Conservation (phyloP, 2,888 invertebrate genomes). For the Lysandra coridon region DNA sequence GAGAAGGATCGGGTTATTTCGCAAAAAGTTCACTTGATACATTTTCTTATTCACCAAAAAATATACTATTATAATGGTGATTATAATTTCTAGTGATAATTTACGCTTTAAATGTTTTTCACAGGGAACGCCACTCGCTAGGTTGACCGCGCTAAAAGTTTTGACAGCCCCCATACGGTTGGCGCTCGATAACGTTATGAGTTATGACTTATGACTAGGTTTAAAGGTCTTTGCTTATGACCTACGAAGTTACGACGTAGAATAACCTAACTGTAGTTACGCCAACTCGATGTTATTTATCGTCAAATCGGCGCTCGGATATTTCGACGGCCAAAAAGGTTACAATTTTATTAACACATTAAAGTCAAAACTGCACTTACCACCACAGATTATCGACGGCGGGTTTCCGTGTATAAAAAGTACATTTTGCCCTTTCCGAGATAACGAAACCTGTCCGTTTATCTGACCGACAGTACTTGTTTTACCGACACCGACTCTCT, state of each 20-base stretch:
- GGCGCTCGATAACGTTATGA: too few relatives aligned
- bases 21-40: background rate
- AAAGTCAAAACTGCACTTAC: slow-evolving; percentile 79
- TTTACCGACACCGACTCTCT: slow-evolving; percentile 48
- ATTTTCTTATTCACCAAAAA: background rate
- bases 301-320: slow-evolving; percentile 43
- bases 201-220: too few relatives aligned
- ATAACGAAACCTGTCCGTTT: slow-evolving; percentile 75
- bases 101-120: too few relatives aligned
- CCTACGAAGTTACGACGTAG: background rate
- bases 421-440: slow-evolving; percentile 61
- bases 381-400: slow-evolving; percentile 71
- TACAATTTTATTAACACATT: slow-evolving; percentile 79
- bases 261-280: background rate
- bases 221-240: background rate
- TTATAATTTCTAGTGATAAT: background rate
- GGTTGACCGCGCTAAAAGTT: too few relatives aligned
- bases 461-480: slow-evolving; percentile 59
- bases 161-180: too few relatives aligned
- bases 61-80: background rate
- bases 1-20: background rate
- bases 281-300: background rate
- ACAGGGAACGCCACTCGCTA: too few relatives aligned
- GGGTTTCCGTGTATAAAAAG: slow-evolving; percentile 70
- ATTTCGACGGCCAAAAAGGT: slow-evolving; percentile 66